These are phyloP conservation scores for Otus scops DNA, from an alignment of 2,797 vertebrate genomes.

Conservation along the genomic window DNA sequence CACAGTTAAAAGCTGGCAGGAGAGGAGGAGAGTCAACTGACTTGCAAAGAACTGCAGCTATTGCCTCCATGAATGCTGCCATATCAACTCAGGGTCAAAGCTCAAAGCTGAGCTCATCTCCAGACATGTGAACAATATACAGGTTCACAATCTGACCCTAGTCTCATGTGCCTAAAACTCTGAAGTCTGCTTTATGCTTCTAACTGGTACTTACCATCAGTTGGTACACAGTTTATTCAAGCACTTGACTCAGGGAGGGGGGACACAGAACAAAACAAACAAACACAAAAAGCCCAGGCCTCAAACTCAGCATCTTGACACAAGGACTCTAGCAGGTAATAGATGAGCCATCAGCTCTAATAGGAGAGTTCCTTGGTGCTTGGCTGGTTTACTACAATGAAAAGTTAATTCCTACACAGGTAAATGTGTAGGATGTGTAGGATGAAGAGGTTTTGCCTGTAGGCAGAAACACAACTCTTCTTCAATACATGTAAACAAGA, in stretches of 20 bases:
- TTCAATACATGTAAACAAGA: not conserved
- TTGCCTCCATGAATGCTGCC: not conserved
- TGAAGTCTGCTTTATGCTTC: not conserved
- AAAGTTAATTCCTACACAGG: not conserved
- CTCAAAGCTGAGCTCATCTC: not conserved
- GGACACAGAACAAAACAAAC: not conserved
- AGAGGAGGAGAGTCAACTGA: not conserved
- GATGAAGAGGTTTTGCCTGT: not conserved
- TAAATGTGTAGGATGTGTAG: not conserved
- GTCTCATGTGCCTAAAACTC: rapidly evolving
- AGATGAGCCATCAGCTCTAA: not conserved
- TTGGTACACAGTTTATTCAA: not conserved
- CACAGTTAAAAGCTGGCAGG: not conserved
- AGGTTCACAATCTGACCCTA: not conserved
- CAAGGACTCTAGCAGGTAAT: rapidly evolving
- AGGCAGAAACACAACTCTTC: not conserved
- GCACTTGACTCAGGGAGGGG: not conserved
- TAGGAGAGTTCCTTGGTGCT: not conserved
- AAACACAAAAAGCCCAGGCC: not conserved
- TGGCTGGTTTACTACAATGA: not conserved
- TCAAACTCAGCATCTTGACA: not conserved
- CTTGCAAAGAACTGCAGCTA: not conserved
- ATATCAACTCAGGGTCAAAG: not conserved
- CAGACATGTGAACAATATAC: rapidly evolving
- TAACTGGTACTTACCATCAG: not conserved